Base-by-base conservation (phyloP, 2,888 invertebrate genomes). In the Melitaea athalia region DNA sequence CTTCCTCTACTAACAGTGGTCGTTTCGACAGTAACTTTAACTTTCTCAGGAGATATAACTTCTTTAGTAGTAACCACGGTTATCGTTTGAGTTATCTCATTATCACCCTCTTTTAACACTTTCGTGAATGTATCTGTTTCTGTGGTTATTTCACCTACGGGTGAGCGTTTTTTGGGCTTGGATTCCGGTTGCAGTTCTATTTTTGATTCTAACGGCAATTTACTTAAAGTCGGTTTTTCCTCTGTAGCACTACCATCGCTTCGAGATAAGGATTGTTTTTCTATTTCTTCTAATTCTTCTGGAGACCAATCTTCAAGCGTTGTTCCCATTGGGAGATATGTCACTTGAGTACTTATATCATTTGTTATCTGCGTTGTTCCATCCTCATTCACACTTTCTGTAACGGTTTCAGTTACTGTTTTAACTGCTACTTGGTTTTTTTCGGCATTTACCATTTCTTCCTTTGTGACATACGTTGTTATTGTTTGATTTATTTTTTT, bases 61-160 rank as follows among this genome's bases (percentile, higher is more conserved):
- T 93, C 93, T 75, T 89, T 89, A 0, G 89, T 92, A 5, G 92
- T 93, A 2, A 93, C 84, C n/a, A 93, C 88, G 55, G 93, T 93
- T 33, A 93, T 86, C 5, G 88, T 91, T 76, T 93, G 93, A 47
- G 85, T 88, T 43, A 93, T 84, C 80, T 93, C 91, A 71, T 85
- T 87, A 11, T 88, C 87, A 59, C 89, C 91, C 76, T 93, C 92
- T 73, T 87, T 88, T 10, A 93, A 76, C 6, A 89, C 59, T 81
- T 93, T 93, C 8, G 88, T 91, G 64, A 84, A 92, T 1, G 89
- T 91, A 75, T 93, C 92, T 10, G 92, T 91, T 60, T 92, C 91
- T 42, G 89, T 90, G 17, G 89, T 91, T 60, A 88, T 87, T 83
- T 93, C 92, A 17, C 93, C 93, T 8, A 93, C 82, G 7, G 93